Evolutionary conservation across 2,888 invertebrate species (phyloP), one percentile per base, ranked within the genome.

Genomic region (Drosophila infuscata): DNA sequence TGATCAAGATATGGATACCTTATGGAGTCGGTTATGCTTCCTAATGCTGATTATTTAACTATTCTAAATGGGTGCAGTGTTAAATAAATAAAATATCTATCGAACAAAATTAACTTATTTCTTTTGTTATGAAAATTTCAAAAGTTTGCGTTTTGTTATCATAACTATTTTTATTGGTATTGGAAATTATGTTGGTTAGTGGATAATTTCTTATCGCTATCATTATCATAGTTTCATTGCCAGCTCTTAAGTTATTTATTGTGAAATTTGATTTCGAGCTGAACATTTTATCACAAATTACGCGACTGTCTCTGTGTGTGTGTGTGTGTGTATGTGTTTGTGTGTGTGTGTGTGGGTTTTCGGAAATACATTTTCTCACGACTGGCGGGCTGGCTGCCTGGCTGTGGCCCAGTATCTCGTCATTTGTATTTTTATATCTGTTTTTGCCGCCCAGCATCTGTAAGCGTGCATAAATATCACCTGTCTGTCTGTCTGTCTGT

Each of bases 401-500:
- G 32, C 52, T 12, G 32, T 73, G 72, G 62, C 65, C 62, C 71
- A 66, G 72, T 63, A 66, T 66, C 64, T 73, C 61, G 43, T 56
- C 56, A 56, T 63, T 52, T 57, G 51, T 70, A 52, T 63, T 49
- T 77, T 49, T 51, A 59, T 60, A 35, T 65, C 68, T 66, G 70
- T 58, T 74, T 70, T 38, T 70, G 68, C 25, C 63, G 67, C 67
- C 59, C 74, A 66, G 79, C 79, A 79, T 80, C 74, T 77, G 74
- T 78, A 74, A 72, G 76, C 76, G 74, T 76, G 81, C 89, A 90
- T 87, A 86, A 90, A 90, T 90, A 87, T 90, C 89, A 90, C 77
- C 89, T 81, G 86, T 70, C 88, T 67, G 73, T 75, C 17, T 41
- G 67, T 60, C 46, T 67, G 63, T 61, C 70, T 72, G 25, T 25